These are phyloP conservation scores for Cervus canadensis DNA, from an alignment of 2,113 vertebrate genomes.

Conservation along the genomic window DNA sequence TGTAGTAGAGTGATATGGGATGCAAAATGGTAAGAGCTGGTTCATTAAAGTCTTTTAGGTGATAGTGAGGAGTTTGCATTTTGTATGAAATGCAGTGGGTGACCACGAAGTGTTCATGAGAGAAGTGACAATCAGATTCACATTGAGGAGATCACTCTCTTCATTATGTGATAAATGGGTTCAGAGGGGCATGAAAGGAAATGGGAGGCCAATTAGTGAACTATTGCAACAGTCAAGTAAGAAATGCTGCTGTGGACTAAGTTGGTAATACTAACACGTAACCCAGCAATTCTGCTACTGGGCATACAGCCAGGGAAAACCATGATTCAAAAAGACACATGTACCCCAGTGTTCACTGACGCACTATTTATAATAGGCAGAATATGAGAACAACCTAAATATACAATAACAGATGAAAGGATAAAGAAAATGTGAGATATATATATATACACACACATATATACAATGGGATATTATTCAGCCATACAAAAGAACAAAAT, in stretches of 20 bases:
- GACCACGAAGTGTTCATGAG: neutral
- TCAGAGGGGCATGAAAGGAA: neutral
- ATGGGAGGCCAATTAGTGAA: neutral
- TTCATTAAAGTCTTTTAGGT: neutral
- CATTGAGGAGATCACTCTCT: neutral
- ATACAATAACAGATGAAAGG: neutral
- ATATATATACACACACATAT: fast-evolving
- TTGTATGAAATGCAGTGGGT: neutral
- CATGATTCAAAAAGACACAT: neutral
- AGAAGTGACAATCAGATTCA: neutral
- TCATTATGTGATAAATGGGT: neutral
- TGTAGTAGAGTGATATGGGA: neutral
- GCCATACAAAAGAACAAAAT: neutral
- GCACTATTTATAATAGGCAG: neutral
- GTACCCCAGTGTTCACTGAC: neutral
- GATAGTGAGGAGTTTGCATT: neutral
- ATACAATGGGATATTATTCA: neutral
- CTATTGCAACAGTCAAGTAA: neutral
- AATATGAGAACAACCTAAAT: neutral
- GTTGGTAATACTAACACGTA: neutral
- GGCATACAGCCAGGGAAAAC: neutral
- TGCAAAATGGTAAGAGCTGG: neutral
- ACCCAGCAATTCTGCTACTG: neutral
- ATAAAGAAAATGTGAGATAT: neutral
- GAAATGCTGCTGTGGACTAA: neutral